Conservation (phyloP, 2,888 invertebrate genomes). For the Rosalia funebris region DNA sequence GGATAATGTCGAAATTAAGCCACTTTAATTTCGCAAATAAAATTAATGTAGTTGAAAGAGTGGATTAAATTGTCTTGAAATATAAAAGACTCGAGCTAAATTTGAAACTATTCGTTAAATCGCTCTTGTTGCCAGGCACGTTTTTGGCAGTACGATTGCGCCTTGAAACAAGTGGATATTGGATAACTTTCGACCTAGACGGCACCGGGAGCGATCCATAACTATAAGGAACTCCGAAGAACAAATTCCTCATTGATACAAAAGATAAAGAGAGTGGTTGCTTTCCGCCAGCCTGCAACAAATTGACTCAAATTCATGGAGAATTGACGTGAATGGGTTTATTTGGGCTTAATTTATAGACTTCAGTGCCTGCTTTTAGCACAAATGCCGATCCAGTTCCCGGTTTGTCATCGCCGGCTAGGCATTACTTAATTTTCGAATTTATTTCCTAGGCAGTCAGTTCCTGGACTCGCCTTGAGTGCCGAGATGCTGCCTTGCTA, state of each 20-base stretch:
- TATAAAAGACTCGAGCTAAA: conserved; percentile 31
- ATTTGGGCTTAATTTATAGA: conserved; percentile 34
- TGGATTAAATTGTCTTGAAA: conserved; percentile 22
- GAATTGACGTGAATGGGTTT: conserved; percentile 37
- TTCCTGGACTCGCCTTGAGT: background rate
- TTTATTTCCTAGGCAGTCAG: background rate
- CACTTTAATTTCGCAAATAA: conserved; percentile 15
- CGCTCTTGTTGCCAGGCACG: conserved; percentile 37
- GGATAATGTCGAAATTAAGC: conserved; percentile 2
- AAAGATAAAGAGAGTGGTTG: conserved; percentile 49
- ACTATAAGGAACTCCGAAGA: conserved; percentile 34
- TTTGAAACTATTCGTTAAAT: conserved; percentile 40
- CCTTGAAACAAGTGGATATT: conserved; percentile 33
- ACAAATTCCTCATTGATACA: conserved; percentile 53
- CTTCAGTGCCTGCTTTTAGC: conserved; percentile 27
- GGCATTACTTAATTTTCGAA: conserved; percentile 17
- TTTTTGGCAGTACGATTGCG: conserved; percentile 41
- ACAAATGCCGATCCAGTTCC: conserved; percentile 32
- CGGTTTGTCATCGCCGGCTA: conserved; percentile 34
- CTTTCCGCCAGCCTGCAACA: conserved; percentile 49
- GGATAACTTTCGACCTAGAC: conserved; percentile 30
- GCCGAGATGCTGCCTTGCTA: background rate
- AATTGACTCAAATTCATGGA: conserved; percentile 52
- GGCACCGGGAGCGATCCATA: conserved; percentile 1
- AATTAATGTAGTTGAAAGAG: conserved; percentile 29